Evolutionary conservation across 2,113 vertebrate genomes (phyloP).

Genomic region (Pogona vitticeps): DNA sequence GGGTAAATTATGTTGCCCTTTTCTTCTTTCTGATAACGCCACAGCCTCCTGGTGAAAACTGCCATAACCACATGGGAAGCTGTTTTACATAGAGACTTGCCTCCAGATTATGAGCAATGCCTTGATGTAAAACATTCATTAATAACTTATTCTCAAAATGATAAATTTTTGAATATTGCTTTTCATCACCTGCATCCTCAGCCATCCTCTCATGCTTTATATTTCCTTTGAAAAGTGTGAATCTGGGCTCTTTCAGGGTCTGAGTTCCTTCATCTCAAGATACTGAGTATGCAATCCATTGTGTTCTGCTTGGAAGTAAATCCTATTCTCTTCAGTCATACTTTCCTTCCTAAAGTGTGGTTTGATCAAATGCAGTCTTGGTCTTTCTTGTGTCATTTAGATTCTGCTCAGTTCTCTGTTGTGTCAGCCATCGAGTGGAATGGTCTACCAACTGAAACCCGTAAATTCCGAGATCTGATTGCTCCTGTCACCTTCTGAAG

Average conservation of each 20-base stretch:
- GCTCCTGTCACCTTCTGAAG: too few species aligned
- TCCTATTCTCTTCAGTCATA: neutral
- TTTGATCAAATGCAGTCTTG: neutral
- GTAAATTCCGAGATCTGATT: too few species aligned
- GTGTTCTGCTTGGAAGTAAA: neutral
- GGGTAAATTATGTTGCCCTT: neutral
- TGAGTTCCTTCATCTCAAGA: neutral
- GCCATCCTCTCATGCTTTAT: neutral
- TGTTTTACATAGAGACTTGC: neutral
- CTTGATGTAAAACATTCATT: neutral
- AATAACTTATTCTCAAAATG: neutral
- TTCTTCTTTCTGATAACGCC: too few species aligned
- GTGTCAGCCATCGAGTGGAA: too few species aligned
- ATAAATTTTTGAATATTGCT: neutral
- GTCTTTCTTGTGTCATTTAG: neutral
- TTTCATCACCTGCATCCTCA: neutral
- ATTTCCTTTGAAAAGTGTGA: neutral
- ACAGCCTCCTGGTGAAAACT: neutral
- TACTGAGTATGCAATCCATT: neutral
- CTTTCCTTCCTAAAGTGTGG: neutral
- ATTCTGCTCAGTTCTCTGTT: too few species aligned
- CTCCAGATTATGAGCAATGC: neutral
- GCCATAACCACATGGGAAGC: too few species aligned
- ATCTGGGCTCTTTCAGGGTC: too few species aligned
- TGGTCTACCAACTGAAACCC: too few species aligned